Conservation (phyloP, 2,113 vertebrate species). For the Tetraodon nigroviridis region DNA sequence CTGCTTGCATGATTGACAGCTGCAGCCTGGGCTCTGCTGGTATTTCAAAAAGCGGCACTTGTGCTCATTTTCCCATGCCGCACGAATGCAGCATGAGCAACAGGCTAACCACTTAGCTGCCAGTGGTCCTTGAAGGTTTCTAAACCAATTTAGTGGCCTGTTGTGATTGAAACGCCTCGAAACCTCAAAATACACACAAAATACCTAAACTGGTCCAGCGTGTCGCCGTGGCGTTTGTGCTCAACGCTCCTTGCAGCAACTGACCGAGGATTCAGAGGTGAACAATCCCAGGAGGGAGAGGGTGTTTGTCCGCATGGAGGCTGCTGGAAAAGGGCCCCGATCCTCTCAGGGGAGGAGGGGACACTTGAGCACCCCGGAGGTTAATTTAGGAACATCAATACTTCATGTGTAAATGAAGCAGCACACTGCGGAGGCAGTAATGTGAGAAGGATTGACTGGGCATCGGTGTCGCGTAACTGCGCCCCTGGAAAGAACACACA, state of each 20-base stretch:
- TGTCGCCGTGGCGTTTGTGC: background rate
- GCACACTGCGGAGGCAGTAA: slow-evolving; percentile 64
- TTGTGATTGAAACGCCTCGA: too few species aligned
- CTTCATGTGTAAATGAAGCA: slow-evolving; percentile 76
- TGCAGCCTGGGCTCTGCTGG: slow-evolving; percentile 5
- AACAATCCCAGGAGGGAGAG: slow-evolving; percentile 21
- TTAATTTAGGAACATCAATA: slow-evolving; percentile 76
- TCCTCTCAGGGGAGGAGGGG: slow-evolving; percentile 24
- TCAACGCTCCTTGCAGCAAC: background rate
- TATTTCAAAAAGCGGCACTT: background rate
- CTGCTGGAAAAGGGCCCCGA: slow-evolving; percentile 40
- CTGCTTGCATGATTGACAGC: slow-evolving; percentile 22
- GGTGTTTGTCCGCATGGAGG: slow-evolving; percentile 10
- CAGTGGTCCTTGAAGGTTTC: background rate
- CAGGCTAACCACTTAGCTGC: background rate
- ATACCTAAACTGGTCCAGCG: too few species aligned
- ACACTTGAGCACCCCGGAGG: slow-evolving; percentile 65
- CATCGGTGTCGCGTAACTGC: slow-evolving; percentile 55
- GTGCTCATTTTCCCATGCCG: too few species aligned
- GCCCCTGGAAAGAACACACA: slow-evolving; percentile 57
- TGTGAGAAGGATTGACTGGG: slow-evolving; percentile 56
- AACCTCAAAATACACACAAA: too few species aligned
- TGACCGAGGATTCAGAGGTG: slow-evolving; percentile 16
- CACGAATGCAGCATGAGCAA: background rate
- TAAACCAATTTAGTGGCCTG: background rate